Base-by-base conservation (phyloP, 2,888 invertebrate species). In the Lasioglossum marginatum region DNA sequence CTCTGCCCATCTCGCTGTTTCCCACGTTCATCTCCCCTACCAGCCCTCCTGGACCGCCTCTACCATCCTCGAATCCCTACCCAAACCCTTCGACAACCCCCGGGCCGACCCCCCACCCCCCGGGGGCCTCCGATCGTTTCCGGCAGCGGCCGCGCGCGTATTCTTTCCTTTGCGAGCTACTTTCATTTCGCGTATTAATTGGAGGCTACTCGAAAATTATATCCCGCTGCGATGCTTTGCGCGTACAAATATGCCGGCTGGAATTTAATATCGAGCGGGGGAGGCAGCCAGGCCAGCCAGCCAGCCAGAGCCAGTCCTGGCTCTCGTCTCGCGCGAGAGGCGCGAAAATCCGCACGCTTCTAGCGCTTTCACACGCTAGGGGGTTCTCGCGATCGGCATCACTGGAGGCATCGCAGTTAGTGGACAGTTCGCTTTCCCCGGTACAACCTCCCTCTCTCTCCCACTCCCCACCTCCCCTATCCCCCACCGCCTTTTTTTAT, bases 171-270 rank as follows among this genome's bases (percentile, higher is more conserved):
- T 87, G 85, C 89, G 80, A 80, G 84, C 81, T 80, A 89, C 90
- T 92, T 91, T 92, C 90, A 90, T 92, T 91, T 89, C 87, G 88
- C 84, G 89, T 90, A 92, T 92, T 92, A 92, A 92, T 93, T 92
- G 93, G 88, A 92, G 90, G 90, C 91, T 89, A 92, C 89, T 90
- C 83, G 86, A 90, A 92, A 93, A 92, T 92, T 90, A 92, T 93
- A 91, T 90, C 86, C 91, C 83, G 87, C 87, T 88, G 87, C 88
- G 88, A 89, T 88, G 91, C 88, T 91, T 90, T 83, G 85, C 82
- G 76, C 88, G 88, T 85, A 85, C 90, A 89, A 91, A 91, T 91
- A 92, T 91, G 84, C 86, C 86, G 81, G 81, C 78, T 79, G 87
- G 88, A 90, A 91, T 91, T 91, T 90, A 90, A 89, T 90, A 90